Evolutionary conservation across 2,113 vertebrate genomes (phyloP), one percentile per base, ranked within the genome.

Genomic region (Synodontis membranacea): DNA sequence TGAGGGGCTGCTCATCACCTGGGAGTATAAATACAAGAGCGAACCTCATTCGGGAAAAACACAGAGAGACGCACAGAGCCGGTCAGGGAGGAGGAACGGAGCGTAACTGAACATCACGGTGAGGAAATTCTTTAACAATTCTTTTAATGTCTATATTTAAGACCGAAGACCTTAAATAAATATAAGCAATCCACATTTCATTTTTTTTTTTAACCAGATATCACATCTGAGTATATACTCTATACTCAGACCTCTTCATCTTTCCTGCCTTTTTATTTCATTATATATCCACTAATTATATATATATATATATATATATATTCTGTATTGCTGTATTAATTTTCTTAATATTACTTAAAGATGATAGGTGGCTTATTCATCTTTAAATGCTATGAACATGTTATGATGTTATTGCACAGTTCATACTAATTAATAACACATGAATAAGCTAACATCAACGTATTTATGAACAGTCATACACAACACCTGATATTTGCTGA

Each of bases 21-120:
- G 86, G 50, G 84, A 83, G 78, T 66, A 88, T 89, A 89, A 81
- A 89, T 83, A 89, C 86, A 83, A 83, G 85, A 82, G 58, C 78
- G 74, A 66, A 81, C 62, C 86, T 86, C 86, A 81, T 88, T 88
- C 80, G 87, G 81, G 72, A 83, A 75, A 75, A 79, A 0, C 48
- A 25, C 54, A 85, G 76, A 90, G 56, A 83, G 25, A n/a, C 66
- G 66, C 87, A 88, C 80, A 84, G 46, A 85, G 58, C 39, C 87
- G 86, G 82, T 89, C 79, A 68, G 48, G 34, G 39, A 0, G 83
- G 68, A 88, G 54, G 75, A 39, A 42, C 78, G 17, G 58, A 87
- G 87, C 15, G 46, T 11, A 31, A 39, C 56, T 19, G 42, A 82
- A n/a, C 62, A 34, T 17, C 44, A 31, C 3, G 93, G 92, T 92